Percentiles rank a stretch among this genome's conserved stretches.
Evolutionary conservation across 1,140 invertebrate species (phyloP).

Genomic region (Pemphigus obesinymphae): DNA sequence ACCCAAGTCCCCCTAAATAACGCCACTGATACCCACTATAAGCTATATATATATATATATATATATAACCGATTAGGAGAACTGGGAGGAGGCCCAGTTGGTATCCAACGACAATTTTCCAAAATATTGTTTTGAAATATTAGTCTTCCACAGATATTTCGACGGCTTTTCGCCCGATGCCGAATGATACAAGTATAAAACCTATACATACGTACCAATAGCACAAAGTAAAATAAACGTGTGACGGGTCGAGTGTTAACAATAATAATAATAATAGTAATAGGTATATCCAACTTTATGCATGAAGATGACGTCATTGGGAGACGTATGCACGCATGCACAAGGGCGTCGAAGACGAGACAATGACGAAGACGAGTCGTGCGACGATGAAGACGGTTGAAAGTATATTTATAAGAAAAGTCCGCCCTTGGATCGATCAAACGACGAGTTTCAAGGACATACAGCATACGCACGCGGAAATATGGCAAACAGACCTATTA

Average conservation of each 20-base stretch:
- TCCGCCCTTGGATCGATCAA: neutral
- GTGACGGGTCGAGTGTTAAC: neutral
- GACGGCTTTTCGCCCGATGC: no score
- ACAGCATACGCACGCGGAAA: neutral
- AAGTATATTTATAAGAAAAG: neutral
- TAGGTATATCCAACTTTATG: no score
- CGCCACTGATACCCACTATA: no score
- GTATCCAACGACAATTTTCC: no score
- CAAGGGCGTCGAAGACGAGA: neutral
- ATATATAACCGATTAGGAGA: no score
- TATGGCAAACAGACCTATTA: neutral
- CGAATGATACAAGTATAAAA: neutral
- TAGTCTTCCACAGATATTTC: no score
- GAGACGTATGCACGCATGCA: neutral
- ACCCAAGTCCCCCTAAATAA: no score
- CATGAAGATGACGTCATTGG: neutral
- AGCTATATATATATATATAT: no score
- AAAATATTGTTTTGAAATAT: no score
- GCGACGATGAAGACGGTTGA: neutral
- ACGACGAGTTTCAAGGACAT: neutral
- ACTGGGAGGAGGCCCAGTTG: no score
- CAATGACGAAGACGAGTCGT: constrained; percentile 13
- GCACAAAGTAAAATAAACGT: neutral
- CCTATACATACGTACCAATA: neutral
- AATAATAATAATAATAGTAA: neutral